Conservation (phyloP, 2,113 vertebrate species). For the Empidonax traillii region DNA sequence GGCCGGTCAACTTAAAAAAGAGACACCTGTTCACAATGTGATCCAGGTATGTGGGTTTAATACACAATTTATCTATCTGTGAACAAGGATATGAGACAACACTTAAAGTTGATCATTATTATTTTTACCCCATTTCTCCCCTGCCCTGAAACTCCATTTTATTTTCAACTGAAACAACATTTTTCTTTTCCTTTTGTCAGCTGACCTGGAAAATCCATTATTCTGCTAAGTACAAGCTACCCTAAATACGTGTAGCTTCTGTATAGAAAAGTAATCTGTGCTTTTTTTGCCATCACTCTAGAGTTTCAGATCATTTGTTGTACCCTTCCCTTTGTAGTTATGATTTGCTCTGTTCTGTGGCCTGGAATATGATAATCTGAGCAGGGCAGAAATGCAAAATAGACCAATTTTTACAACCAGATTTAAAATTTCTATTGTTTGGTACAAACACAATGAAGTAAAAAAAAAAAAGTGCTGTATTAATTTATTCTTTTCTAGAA, state of each 20-base stretch:
- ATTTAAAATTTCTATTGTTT: neutral
- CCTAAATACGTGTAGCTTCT: neutral
- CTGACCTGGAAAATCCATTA: conserved; percentile 9
- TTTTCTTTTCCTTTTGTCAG: conserved; percentile 30
- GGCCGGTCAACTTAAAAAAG: neutral
- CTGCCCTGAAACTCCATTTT: conserved; percentile 10
- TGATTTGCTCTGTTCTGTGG: neutral
- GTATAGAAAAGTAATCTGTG: neutral
- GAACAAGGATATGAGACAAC: neutral
- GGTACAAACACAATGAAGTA: neutral
- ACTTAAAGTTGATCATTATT: neutral
- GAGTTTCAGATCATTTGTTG: neutral
- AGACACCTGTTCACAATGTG: neutral
- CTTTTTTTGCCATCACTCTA: neutral
- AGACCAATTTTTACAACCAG: neutral
- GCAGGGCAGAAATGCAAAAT: neutral
- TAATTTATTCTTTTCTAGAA: neutral
- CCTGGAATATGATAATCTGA: neutral
- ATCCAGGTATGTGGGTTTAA: neutral
- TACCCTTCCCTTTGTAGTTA: neutral
- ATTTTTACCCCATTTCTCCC: neutral
- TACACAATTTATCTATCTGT: neutral
- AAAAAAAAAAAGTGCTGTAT: neutral
- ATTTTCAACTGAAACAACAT: neutral
- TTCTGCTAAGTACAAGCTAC: neutral